A percentile compares a stretch with the other conserved stretches of the same genome.
Conservation (phyloP, 2,797 vertebrate species). For the Pachyuromys duprasi region DNA sequence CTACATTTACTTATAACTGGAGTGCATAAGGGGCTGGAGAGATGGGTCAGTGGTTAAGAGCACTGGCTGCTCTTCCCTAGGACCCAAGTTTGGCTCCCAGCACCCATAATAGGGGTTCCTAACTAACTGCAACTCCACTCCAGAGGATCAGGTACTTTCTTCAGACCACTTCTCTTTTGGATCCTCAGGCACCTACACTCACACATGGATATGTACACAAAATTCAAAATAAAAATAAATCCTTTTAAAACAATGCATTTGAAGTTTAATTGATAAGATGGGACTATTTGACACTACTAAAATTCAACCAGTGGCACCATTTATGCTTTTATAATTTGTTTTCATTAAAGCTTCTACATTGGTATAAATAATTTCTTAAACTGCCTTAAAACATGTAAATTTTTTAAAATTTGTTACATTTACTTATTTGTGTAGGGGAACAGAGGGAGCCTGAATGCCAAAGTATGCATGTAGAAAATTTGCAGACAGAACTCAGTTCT, state of each 20-base stretch:
- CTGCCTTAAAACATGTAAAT: neutral
- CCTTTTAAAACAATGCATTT: neutral
- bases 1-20: neutral
- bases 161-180: neutral
- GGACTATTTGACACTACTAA: neutral
- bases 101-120: neutral
- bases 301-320: neutral
- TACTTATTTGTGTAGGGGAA: neutral
- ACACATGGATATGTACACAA: neutral
- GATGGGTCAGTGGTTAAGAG: neutral
- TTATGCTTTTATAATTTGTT: neutral
- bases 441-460: neutral
- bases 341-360: neutral
- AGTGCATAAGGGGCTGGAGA: neutral
- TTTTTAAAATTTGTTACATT: neutral
- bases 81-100: neutral
- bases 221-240: neutral
- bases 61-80: neutral
- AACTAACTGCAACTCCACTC: neutral
- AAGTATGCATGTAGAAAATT: neutral
- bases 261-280: neutral
- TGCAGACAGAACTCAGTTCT: too few relatives aligned
- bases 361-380: neutral
- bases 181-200: neutral
- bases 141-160: neutral